phyloP scores from a whole-genome alignment of 2,113 vertebrate genomes.

The Hemichromis elongatus region DNA sequence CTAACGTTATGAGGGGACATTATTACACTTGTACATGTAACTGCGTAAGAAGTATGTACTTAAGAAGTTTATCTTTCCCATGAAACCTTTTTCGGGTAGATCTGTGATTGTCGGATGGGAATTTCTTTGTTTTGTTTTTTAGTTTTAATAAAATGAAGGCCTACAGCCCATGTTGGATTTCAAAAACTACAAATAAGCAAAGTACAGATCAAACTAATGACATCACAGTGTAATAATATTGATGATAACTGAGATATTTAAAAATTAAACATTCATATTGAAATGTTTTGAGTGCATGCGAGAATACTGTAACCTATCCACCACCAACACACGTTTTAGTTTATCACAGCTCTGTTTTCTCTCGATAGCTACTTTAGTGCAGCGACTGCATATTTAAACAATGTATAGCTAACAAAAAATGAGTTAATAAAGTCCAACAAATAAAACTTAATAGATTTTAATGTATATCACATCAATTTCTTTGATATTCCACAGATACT shows the following conservation, averaged over 20 bases:
- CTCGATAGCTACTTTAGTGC: accelerated
- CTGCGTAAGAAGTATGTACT: no score
- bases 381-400: background rate
- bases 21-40: background rate
- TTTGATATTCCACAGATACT: background rate
- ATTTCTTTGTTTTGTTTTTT: background rate
- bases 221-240: background rate
- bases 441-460: background rate
- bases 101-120: background rate
- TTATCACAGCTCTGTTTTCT: background rate
- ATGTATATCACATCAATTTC: background rate
- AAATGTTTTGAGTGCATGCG: background rate
- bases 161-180: background rate
- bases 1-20: background rate
- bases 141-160: background rate
- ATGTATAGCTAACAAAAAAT: background rate
- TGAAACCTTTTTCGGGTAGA: background rate
- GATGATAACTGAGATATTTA: no score
- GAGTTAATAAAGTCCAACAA: background rate
- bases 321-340: background rate
- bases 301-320: background rate
- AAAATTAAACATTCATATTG: no score
- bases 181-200: background rate
- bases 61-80: background rate
- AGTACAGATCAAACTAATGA: background rate